Evolutionary conservation across 2,888 invertebrate species (phyloP), one percentile per base, ranked within the genome.

Genomic region (Xylocampa areola): DNA sequence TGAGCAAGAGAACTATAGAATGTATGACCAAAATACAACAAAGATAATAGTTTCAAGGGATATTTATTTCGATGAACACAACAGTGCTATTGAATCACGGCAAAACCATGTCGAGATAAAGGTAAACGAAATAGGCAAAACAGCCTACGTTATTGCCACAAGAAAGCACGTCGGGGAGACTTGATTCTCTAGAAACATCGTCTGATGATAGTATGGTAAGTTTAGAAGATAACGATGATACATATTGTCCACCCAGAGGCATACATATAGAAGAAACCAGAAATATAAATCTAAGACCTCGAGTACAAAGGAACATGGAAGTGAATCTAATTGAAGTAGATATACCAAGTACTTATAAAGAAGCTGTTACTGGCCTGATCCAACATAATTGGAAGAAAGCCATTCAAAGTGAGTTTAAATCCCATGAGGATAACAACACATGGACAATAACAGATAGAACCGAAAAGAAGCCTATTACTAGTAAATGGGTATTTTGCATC

Each of bases 401-500:
- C 41, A 64, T 77, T 4, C 30, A 36, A 6, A 66, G 73, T 53
- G 76, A 79, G 57, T 29, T 75, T 4, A 1, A 13, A 8, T 66
- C 77, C 16, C 67, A 59, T 49, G 27, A 68, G 39, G 62, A 63
- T 19, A 76, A 73, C 55, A 41, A 73, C 4, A 76, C 73, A 4
- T 76, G 75, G 76, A 67, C 36, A 33, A 0, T 32, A 3, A 54
- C 67, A 7, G 36, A 72, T 5, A 63, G 53, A 21, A 16, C 55
- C 6, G 27, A 33, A 43, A 52, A 66, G 25, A 47, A 61, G 19
- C 59, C 75, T 4, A 29, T 78, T 29, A 63, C 73, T 37, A 41
- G 62, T 6, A 79, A 77, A 32, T 77, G 74, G 74, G 69, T 76
- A 7, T 74, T 77, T 44, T 5, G n/a, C 6, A 52, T 74, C 13